Base-by-base conservation (phyloP, 1,140 invertebrate genomes). In the Gryon sp. region DNA sequence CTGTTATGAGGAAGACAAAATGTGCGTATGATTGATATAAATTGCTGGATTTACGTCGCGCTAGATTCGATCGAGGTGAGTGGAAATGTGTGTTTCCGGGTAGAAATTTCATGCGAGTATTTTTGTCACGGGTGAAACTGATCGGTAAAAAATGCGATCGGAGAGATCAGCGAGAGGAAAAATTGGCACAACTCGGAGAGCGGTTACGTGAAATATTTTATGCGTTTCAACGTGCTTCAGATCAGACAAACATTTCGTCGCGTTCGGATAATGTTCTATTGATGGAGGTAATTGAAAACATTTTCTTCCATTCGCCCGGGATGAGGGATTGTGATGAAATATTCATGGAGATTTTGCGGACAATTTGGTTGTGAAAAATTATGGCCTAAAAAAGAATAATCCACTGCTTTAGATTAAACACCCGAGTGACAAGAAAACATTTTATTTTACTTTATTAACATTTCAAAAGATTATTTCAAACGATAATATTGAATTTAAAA, bases 21-120 rank as follows among this genome's bases (percentile, higher is more conserved):
- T 48, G 65, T 60, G 65, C 53, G 53, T 60, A 69, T 69, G 65
- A 69, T 69, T 69, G 65, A 59, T 69, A 69, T 69, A 69, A 69
- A 69, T 72, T 62, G 55, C 57, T 53, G 57, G 55, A 62, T 72
- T 62, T 72, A 72, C 68, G 55, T 52, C 24, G 24, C 32, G 18
- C 19, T 11, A 45, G 19, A 46, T 52, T 70, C 55, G 53, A 70
- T 70, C 36, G 28, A 30, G 28, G 34, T 52, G 57, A 72, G 68
- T 72, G 57, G 46, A 62, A 60, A 72, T 62, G 68, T 46, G 68
- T 72, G 68, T 72, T 62, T 72, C 46, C 68, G 55, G 57, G 15
- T 53, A 26, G 30, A 36, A 72, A 43, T 70, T 53, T 55, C 14
- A 28, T 19, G 40, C 19, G 19, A 2, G 26, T 52, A 60, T 50